Conservation (phyloP, 2,888 invertebrate genomes). For the Metacarcinus magister region DNA sequence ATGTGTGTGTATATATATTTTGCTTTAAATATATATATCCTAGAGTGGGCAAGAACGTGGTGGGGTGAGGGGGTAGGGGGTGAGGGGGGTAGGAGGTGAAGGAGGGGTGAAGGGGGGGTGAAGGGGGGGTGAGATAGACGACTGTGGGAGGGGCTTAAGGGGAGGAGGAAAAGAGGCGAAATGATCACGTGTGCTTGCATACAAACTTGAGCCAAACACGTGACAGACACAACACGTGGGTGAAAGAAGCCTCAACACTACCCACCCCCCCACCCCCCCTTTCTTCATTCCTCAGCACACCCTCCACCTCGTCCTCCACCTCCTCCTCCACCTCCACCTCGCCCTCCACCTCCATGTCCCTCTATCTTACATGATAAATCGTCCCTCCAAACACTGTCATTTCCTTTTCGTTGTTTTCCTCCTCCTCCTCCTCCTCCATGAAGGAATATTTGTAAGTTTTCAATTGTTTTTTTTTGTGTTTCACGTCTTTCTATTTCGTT, state of each 20-base stretch:
- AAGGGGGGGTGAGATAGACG: not conserved
- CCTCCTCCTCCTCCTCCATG: not conserved
- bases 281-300: not conserved
- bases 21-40: not conserved
- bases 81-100: not conserved
- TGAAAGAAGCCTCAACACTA: not conserved
- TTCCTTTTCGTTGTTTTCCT: not conserved
- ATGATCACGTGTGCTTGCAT: slow-evolving; percentile 33
- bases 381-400: not conserved
- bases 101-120: not conserved
- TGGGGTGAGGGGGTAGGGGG: not conserved
- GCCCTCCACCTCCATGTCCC: not conserved
- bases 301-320: not conserved
- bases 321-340: no score
- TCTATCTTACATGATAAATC: no score
- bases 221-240: not conserved
- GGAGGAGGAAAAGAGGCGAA: not conserved
- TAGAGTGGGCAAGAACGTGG: not conserved
- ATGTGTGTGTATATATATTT: not conserved
- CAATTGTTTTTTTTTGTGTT: no score
- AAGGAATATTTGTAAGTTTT: no score
- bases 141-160: not conserved
- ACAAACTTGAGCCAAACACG: not conserved
- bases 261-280: not conserved
- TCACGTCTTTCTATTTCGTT: not conserved